phyloP scores from a whole-genome alignment of 2,113 vertebrate genomes.

The Tupaia tana region DNA sequence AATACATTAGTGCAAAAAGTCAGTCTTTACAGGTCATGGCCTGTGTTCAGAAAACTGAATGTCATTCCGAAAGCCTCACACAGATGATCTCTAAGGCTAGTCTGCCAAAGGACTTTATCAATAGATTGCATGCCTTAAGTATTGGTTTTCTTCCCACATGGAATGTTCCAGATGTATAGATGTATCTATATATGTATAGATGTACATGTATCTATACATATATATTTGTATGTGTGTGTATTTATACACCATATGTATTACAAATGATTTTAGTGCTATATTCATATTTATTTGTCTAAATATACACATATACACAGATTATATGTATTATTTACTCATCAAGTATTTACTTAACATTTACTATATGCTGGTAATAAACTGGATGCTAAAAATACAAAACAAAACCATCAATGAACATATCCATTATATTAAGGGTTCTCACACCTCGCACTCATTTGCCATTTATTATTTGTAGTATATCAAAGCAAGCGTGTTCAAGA shows the following conservation, averaged over 20 bases:
- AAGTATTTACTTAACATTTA: constrained; percentile 32
- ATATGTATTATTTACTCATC: not conserved
- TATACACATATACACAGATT: not conserved
- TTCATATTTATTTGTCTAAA: not conserved
- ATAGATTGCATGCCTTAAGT: not conserved
- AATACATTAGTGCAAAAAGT: not conserved
- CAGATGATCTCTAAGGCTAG: not conserved
- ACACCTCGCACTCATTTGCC: not conserved
- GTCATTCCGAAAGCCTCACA: not conserved
- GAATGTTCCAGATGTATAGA: not conserved
- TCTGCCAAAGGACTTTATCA: not conserved
- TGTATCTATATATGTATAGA: not conserved
- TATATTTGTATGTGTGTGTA: not conserved
- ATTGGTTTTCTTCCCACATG: not conserved
- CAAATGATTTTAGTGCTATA: not conserved
- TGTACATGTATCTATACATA: not conserved
- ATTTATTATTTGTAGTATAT: constrained; percentile 21
- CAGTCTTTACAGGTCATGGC: not conserved
- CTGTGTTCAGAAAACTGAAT: not conserved
- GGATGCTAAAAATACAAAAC: constrained; percentile 11
- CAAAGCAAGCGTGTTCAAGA: not conserved
- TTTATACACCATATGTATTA: not conserved
- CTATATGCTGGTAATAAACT: not conserved
- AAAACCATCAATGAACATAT: not conserved
- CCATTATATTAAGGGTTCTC: not conserved